These are phyloP conservation scores for Hypena proboscidalis DNA, from an alignment of 2,888 invertebrate genomes.

Conservation along the genomic window DNA sequence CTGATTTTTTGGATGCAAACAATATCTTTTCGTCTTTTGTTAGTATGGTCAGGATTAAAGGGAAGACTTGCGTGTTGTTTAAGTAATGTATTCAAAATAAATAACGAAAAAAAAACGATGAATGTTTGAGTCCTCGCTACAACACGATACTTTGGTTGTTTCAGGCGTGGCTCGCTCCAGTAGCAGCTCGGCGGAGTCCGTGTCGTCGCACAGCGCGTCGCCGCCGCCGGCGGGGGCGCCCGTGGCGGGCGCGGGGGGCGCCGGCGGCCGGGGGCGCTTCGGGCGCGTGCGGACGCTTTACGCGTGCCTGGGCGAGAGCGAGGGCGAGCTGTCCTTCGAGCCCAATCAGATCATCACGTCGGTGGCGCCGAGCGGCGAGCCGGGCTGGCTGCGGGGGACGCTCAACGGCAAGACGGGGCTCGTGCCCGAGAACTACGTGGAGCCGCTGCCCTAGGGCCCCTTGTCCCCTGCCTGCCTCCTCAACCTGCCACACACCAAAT, in stretches of 20 bases:
- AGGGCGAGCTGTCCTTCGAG: conserved; percentile 98
- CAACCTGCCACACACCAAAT: conserved; percentile 33
- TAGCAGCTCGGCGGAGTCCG: conserved; percentile 94
- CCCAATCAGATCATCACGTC: conserved; percentile 99
- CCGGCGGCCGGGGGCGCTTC: conserved; percentile 18
- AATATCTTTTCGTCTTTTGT: too few relatives aligned
- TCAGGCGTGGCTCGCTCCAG: conserved; percentile 55
- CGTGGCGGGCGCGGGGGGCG: not conserved
- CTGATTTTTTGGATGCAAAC: too few relatives aligned
- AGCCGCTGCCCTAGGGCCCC: conserved; percentile 89
- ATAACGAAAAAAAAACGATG: too few relatives aligned
- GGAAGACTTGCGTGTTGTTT: too few relatives aligned
- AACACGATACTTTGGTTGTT: not conserved
- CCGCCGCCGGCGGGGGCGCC: conserved; percentile 47
- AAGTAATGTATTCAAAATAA: too few relatives aligned
- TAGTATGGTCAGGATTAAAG: too few relatives aligned
- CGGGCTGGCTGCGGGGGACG: conserved; percentile 98
- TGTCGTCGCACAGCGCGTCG: conserved; percentile 85
- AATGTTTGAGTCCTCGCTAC: too few relatives aligned
- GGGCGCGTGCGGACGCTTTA: conserved; percentile 97
- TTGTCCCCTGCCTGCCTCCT: not conserved
- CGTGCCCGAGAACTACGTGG: conserved; percentile 98
- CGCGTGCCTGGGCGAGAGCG: conserved; percentile 98
- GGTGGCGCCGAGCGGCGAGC: conserved; percentile 97
- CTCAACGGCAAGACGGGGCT: conserved; percentile 96